Evolutionary conservation across 1,140 invertebrate species (phyloP).

Genomic region (Pomacea maculata): DNA sequence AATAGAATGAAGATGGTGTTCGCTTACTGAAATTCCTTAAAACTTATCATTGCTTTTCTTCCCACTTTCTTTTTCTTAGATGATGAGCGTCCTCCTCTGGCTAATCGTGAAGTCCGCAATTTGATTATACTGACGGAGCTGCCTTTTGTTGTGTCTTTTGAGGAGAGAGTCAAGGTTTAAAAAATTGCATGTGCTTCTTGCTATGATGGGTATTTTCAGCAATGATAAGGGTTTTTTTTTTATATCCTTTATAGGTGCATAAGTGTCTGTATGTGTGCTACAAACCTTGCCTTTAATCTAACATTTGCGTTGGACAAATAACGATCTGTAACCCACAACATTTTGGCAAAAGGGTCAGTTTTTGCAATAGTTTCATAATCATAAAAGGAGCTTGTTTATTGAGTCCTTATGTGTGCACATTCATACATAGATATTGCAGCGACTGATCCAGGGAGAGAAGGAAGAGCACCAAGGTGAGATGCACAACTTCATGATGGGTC

Average conservation of each 20-base stretch:
- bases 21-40: not conserved
- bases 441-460: slow-evolving; percentile 77
- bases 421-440: slow-evolving; percentile 78
- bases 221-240: too few relatives aligned
- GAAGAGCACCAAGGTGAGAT: slow-evolving; percentile 77
- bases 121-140: slow-evolving; percentile 89
- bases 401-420: not conserved
- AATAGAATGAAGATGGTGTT: not conserved
- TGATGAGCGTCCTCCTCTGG: slow-evolving; percentile 80
- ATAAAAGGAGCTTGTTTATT: too few relatives aligned
- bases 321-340: too few relatives aligned
- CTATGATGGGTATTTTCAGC: too few relatives aligned
- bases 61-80: slow-evolving; percentile 60
- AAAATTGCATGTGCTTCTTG: too few relatives aligned
- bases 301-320: too few relatives aligned
- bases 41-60: not conserved
- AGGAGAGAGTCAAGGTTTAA: slow-evolving; percentile 77
- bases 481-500: slow-evolving; percentile 76
- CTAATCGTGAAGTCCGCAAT: slow-evolving; percentile 87
- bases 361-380: too few relatives aligned
- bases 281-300: too few relatives aligned
- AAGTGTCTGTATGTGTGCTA: too few relatives aligned
- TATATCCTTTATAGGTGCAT: too few relatives aligned
- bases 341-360: too few relatives aligned
- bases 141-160: slow-evolving; percentile 92